phyloP scores from a whole-genome alignment of 2,888 invertebrate species.

The Cheilosia urbana region DNA sequence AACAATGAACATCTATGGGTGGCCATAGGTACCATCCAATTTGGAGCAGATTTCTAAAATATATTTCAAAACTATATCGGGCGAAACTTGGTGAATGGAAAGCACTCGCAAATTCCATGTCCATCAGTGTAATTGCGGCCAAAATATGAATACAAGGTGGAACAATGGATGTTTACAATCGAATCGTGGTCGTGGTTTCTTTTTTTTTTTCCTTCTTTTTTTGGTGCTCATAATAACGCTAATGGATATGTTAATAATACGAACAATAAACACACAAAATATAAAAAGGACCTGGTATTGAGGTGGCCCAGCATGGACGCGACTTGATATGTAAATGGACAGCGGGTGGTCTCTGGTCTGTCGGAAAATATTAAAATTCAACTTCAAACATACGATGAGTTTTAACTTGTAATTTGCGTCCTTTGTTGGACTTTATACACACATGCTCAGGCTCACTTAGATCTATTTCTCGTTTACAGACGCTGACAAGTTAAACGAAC shows the following conservation, averaged over 20 bases:
- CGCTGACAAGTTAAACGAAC: conserved; percentile 36
- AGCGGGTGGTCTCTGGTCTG: conserved; percentile 56
- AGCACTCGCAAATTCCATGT: conserved; percentile 18
- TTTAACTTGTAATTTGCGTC: conserved; percentile 25
- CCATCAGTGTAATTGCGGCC: conserved; percentile 62
- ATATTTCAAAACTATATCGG: conserved; percentile 19
- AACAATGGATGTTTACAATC: conserved; percentile 44
- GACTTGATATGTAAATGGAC: conserved; percentile 72
- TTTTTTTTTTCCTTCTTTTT: conserved; percentile 4
- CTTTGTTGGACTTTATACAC: conserved; percentile 4
- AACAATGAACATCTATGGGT: conserved; percentile 7
- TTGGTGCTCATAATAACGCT: conserved; percentile 63
- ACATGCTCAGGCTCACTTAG: background rate
- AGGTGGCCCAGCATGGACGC: conserved; percentile 55
- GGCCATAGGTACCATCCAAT: conserved; percentile 4
- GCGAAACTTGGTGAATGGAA: conserved; percentile 25
- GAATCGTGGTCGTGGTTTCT: conserved; percentile 36
- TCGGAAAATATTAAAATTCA: conserved; percentile 29
- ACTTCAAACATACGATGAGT: conserved; percentile 29
- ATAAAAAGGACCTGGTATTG: conserved; percentile 35
- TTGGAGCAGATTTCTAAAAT: conserved; percentile 12
- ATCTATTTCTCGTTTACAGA: conserved; percentile 18
- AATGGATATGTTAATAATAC: conserved; percentile 71
- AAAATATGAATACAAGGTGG: conserved; percentile 48
- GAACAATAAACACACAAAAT: conserved; percentile 61